Evolutionary conservation across 2,113 vertebrate genomes (phyloP).

Genomic region (Clarias batrachus): DNA sequence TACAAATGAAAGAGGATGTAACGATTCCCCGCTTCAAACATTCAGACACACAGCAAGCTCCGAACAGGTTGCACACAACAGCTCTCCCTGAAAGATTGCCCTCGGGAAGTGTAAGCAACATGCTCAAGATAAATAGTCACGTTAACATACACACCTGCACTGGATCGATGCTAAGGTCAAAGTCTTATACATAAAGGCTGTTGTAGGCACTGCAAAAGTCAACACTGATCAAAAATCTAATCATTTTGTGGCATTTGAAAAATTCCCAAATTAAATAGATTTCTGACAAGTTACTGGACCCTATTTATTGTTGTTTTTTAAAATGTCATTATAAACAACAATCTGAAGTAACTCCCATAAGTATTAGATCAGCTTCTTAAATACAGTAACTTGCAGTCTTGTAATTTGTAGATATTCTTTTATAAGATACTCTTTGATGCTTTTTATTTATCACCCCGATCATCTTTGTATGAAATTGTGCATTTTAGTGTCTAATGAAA

Average conservation of each 20-base stretch:
- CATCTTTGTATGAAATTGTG: not conserved
- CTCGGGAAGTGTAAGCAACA: slow-evolving; percentile 13
- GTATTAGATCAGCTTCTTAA: not conserved
- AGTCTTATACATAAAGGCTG: not conserved
- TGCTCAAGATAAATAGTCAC: slow-evolving; percentile 10
- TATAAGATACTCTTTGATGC: not conserved
- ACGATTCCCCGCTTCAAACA: slow-evolving; percentile 43
- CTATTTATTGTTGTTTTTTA: not conserved
- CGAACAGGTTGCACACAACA: slow-evolving; percentile 40
- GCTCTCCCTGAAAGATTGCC: slow-evolving; percentile 15
- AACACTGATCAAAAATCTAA: not conserved
- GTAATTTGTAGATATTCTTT: not conserved
- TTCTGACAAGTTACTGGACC: not conserved
- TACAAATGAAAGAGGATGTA: not conserved
- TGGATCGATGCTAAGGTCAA: not conserved
- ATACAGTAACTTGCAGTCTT: not conserved
- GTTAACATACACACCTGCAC: not conserved
- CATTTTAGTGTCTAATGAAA: not conserved
- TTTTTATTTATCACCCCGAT: not conserved
- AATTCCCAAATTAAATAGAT: not conserved
- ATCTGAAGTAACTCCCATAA: not conserved
- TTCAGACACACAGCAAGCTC: slow-evolving; percentile 63
- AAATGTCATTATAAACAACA: not conserved
- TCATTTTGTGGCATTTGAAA: not conserved
- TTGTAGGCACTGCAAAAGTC: not conserved